These are phyloP conservation scores for Collichthys lucidus DNA, from an alignment of 2,113 vertebrate genomes.

Conservation along the genomic window DNA sequence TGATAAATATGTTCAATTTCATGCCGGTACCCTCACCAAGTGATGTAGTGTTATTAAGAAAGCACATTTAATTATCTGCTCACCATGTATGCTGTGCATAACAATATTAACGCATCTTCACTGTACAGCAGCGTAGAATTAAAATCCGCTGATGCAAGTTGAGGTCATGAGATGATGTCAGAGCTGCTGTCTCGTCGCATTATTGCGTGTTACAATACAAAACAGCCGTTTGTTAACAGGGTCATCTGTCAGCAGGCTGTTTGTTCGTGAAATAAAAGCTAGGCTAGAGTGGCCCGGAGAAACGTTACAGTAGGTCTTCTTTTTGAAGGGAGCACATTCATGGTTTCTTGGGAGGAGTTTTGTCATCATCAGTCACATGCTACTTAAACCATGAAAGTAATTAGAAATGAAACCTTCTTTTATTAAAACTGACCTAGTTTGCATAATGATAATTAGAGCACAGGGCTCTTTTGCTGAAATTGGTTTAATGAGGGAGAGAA, in stretches of 20 bases:
- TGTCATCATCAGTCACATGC: constrained; percentile 56
- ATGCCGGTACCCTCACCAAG: not conserved
- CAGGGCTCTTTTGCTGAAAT: not conserved
- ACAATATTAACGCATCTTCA: not conserved
- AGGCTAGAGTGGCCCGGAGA: constrained; percentile 43
- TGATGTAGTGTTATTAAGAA: not conserved
- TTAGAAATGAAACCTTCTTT: constrained; percentile 34
- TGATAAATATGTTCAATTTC: constrained; percentile 2
- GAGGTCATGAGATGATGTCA: constrained; percentile 51
- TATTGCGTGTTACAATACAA: constrained; percentile 54
- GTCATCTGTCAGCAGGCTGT: constrained; percentile 43
- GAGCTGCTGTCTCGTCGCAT: constrained; percentile 28
- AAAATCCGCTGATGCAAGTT: constrained; percentile 41
- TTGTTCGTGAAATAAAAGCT: constrained; percentile 48
- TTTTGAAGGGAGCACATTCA: constrained; percentile 61
- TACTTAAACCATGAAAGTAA: constrained; percentile 9
- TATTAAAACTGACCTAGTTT: constrained; percentile 28
- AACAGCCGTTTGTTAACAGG: constrained; percentile 53
- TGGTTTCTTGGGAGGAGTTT: constrained; percentile 17
- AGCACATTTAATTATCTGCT: not conserved
- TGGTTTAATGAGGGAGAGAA: not conserved
- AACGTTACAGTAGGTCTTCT: constrained; percentile 6
- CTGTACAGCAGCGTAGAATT: not conserved
- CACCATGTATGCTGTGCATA: not conserved
- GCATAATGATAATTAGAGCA: constrained; percentile 2